These are phyloP conservation scores for Fragum fragum DNA, from an alignment of 2,888 invertebrate species.

Conservation along the genomic window DNA sequence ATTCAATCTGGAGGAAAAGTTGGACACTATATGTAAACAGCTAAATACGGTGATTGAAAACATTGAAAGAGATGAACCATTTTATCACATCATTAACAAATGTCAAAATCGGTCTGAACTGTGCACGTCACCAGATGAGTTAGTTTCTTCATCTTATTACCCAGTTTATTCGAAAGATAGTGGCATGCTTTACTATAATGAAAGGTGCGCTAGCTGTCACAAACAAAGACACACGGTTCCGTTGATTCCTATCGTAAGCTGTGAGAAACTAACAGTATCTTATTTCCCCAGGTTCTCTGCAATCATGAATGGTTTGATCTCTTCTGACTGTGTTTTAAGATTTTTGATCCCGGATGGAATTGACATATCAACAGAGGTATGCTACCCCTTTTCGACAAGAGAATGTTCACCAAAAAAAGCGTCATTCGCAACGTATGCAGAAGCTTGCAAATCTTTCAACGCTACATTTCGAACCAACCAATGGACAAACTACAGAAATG, in stretches of 20 bases:
- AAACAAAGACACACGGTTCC: neutral
- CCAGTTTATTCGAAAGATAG: neutral
- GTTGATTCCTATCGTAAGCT: neutral
- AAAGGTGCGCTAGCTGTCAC: neutral
- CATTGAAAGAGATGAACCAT: neutral
- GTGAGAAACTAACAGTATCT: neutral
- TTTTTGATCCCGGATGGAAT: neutral
- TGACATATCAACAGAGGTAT: neutral
- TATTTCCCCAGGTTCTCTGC: neutral
- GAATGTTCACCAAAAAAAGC: neutral
- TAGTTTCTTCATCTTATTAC: neutral
- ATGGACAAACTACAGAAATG: neutral
- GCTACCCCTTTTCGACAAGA: neutral
- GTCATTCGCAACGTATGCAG: neutral
- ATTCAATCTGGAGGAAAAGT: neutral
- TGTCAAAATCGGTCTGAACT: neutral
- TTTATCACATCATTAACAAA: neutral
- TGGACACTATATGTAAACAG: neutral
- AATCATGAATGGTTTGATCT: neutral
- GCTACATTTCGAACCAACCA: neutral
- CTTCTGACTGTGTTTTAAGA: neutral
- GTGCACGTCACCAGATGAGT: neutral
- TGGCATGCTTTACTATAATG: neutral
- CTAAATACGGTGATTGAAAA: neutral
- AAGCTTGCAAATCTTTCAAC: neutral